Percentiles rank a stretch among this genome's conserved stretches.
phyloP scores from a whole-genome alignment of 2,888 invertebrate species.

The Dioctria linearis region DNA sequence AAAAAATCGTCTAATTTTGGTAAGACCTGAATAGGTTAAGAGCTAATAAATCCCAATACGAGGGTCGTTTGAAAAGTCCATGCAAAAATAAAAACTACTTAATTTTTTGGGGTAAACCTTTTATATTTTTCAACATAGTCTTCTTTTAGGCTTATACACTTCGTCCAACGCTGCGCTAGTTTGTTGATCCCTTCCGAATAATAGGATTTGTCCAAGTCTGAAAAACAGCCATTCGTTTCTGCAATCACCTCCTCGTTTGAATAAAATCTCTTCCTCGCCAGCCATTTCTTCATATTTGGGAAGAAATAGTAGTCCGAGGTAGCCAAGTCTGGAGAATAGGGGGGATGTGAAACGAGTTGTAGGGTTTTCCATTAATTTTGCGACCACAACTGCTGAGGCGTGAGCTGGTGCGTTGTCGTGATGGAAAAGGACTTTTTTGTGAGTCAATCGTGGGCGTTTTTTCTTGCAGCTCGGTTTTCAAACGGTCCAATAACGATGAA shows the following conservation, averaged over 20 bases:
- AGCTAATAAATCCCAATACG: no score
- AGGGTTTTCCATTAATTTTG: neutral
- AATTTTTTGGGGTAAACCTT: no score
- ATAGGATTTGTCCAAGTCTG: no score
- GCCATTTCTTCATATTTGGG: neutral
- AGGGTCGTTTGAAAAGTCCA: no score
- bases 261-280: neutral
- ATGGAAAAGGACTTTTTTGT: neutral
- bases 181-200: no score
- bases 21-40: no score
- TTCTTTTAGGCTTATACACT: no score
- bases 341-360: neutral
- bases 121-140: no score
- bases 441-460: neutral
- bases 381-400: neutral
- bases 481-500: neutral
- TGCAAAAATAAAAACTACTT: no score
- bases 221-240: no score
- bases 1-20: no score
- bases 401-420: neutral
- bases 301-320: neutral
- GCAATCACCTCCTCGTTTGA: slow-evolving; percentile 8
- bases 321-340: neutral
- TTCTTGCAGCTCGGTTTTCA: neutral
- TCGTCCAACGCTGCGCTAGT: no score